Percentiles rank a stretch among this genome's conserved stretches.
These are phyloP conservation scores for Capitulum mitella DNA, from an alignment of 2,888 invertebrate species.

Conservation along the genomic window DNA sequence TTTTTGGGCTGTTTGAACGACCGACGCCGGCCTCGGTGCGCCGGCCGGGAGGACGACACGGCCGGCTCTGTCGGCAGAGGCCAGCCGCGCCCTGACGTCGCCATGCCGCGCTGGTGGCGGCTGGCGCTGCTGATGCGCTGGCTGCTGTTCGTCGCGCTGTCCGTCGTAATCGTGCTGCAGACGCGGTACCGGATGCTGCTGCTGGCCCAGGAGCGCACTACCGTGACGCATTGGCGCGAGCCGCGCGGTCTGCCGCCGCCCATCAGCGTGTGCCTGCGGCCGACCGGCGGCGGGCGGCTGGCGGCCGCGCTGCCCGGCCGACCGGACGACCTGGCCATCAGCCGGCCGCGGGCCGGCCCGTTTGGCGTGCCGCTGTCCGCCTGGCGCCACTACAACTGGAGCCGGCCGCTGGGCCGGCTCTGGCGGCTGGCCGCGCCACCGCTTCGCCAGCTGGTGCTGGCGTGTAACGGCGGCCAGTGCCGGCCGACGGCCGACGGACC, in stretches of 20 bases:
- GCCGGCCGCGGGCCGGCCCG: not conserved
- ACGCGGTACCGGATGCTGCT: not conserved
- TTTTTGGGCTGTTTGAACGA: no score
- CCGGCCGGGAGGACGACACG: no score
- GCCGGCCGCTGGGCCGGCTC: not conserved
- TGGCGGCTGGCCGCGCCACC: conserved; percentile 1
- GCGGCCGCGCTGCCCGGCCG: not conserved
- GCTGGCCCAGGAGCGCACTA: not conserved
- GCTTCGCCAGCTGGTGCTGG: not conserved
- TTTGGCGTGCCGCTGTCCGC: not conserved
- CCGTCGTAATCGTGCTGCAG: no score
- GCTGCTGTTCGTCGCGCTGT: not conserved
- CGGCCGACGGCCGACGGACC: not conserved
- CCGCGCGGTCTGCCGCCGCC: conserved; percentile 4
- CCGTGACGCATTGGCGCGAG: not conserved
- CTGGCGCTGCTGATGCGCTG: not conserved
- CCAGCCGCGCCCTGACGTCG: not conserved
- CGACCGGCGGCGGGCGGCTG: not conserved
- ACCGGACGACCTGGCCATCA: not conserved
- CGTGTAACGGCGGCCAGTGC: not conserved
- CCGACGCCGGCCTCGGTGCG: no score
- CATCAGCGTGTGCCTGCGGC: not conserved
- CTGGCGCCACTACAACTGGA: not conserved
- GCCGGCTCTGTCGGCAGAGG: no score
- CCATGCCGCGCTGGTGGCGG: not conserved